A percentile compares a stretch with the other conserved stretches of the same genome.
These are phyloP conservation scores for Austrofundulus limnaeus DNA, from an alignment of 2,113 vertebrate species.

Conservation along the genomic window DNA sequence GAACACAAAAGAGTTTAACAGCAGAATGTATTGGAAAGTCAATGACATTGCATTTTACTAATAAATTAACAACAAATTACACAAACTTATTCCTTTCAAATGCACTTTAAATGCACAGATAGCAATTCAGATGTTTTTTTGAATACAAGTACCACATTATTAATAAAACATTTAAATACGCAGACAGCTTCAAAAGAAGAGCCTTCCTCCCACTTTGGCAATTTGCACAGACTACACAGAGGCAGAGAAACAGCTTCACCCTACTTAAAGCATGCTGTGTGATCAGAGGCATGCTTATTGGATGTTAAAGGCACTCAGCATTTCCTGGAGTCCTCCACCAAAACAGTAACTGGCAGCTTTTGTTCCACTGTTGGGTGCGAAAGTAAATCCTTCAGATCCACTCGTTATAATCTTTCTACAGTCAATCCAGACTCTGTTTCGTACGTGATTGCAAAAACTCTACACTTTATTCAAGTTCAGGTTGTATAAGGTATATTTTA, in stretches of 20 bases:
- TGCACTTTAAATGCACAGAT: slow-evolving; percentile 43
- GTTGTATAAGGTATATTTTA: not conserved
- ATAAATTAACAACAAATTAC: slow-evolving; percentile 25
- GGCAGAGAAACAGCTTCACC: slow-evolving; percentile 9
- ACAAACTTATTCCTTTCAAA: slow-evolving; percentile 44
- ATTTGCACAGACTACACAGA: slow-evolving; percentile 41
- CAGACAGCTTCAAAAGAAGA: slow-evolving; percentile 13
- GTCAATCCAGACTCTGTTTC: not conserved
- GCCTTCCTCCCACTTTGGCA: slow-evolving; percentile 45
- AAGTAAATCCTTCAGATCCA: not conserved
- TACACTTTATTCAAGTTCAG: not conserved
- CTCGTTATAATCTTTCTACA: not conserved
- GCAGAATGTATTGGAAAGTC: not conserved
- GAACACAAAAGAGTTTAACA: slow-evolving; percentile 4
- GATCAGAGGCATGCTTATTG: slow-evolving; percentile 44
- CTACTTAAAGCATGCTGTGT: slow-evolving; percentile 28
- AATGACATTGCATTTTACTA: not conserved
- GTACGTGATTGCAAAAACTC: not conserved
- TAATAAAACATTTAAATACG: slow-evolving; percentile 14
- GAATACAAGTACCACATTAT: slow-evolving; percentile 7
- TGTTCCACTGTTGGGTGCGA: not conserved
- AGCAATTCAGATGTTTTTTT: slow-evolving; percentile 6
- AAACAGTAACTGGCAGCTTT: not conserved
- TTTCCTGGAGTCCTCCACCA: slow-evolving; percentile 16
- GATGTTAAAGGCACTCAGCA: slow-evolving; percentile 62